Evolutionary conservation across 1,140 invertebrate species (phyloP).

Genomic region (Brachionus paranguensis): DNA sequence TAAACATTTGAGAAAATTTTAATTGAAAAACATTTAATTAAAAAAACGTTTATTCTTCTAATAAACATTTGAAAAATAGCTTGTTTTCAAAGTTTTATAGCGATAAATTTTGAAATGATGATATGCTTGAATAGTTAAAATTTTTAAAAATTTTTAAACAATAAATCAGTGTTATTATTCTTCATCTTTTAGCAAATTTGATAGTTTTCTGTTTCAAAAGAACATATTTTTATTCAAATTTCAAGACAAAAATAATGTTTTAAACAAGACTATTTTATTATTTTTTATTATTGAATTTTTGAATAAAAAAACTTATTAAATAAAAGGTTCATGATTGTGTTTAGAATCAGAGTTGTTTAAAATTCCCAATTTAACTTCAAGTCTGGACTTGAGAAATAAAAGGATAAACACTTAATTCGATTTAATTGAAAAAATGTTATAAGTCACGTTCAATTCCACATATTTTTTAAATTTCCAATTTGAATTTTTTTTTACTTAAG

Average conservation of each 20-base stretch:
- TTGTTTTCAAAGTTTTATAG: background rate
- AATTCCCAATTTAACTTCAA: too few relatives aligned
- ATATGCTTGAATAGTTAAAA: background rate
- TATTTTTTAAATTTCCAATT: too few relatives aligned
- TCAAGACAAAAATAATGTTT: background rate
- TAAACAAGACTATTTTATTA: too few relatives aligned
- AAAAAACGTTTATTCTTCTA: background rate
- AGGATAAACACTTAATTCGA: too few relatives aligned
- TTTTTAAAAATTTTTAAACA: background rate
- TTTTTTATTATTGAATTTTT: too few relatives aligned
- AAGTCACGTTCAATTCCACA: too few relatives aligned
- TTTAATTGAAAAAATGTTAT: too few relatives aligned
- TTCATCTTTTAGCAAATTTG: background rate
- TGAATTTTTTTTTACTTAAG: too few relatives aligned
- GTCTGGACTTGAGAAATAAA: too few relatives aligned
- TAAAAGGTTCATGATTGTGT: too few relatives aligned
- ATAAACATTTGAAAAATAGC: background rate
- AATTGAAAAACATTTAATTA: background rate
- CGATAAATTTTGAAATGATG: background rate
- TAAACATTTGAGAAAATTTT: background rate
- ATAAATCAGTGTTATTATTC: background rate
- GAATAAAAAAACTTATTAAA: too few relatives aligned
- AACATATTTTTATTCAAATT: background rate
- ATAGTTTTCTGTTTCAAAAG: background rate
- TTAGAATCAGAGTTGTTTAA: too few relatives aligned